Base-by-base conservation (phyloP, 2,888 invertebrate species). In the Cantharis flavilabris region DNA sequence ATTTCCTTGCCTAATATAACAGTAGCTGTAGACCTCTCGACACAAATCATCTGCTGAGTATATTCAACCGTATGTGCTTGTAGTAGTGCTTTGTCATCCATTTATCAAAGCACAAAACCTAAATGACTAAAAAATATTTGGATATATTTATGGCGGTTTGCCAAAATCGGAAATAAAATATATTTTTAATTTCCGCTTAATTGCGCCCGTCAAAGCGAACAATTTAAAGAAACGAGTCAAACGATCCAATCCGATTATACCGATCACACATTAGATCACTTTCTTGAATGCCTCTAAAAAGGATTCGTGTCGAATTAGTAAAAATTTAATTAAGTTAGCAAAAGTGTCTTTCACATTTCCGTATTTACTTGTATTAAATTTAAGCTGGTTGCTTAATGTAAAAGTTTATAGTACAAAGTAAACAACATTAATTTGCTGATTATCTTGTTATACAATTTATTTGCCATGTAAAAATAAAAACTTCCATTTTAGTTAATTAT, bases 1-100 rank as follows among this genome's bases (percentile, higher is more conserved):
- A 82, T 80, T 81, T 80, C 80, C 83, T 83, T 81, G 82, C 82
- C 80, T 81, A 80, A 80, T 82, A 82, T 83, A 83, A 83, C 84
- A 83, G 83, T 84, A 83, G 84, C 83, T 83, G 82, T 82, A 83
- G 84, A 85, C 84, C 83, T 81, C 70, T 80, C 81, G 82, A 83
- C 84, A 85, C 84, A 84, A 85, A 84, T 84, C 84, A 84, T 83
- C 83, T 77, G 82, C 78, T 75, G 80, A 82, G 72, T 67, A 63
- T 72, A 77, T 75, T 72, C 72, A 75, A 69, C 77, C 73, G 71
- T 71, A 73, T 74, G 77, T 71, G 74, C 73, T 75, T 75, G 71
- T 71, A 67, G 71, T 73, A 72, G 64, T 69, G 73, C 77, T 72
- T 74, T 74, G 71, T 72, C 73, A 74, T 49, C 71, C 74, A 74